Percentiles rank a stretch among this genome's conserved stretches.
phyloP scores from a whole-genome alignment of 2,797 vertebrate genomes.

The Philypnodon macrostomus region DNA sequence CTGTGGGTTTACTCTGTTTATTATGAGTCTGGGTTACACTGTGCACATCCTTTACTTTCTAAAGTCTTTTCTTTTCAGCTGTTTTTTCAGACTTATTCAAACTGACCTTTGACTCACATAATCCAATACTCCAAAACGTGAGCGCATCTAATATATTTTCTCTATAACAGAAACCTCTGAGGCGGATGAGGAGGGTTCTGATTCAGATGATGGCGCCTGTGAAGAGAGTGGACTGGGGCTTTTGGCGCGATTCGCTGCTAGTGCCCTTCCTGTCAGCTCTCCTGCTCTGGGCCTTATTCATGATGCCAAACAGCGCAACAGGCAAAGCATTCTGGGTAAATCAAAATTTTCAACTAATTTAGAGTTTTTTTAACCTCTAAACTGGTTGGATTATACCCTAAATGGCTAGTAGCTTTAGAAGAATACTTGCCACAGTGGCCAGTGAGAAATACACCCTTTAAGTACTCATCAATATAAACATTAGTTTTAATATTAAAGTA shows the following conservation, averaged over 20 bases:
- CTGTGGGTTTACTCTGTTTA: constrained; percentile 18
- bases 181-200: constrained; percentile 76
- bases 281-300: constrained; percentile 82
- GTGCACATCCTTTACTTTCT: constrained; percentile 1
- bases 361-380: too few relatives aligned
- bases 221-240: constrained; percentile 94
- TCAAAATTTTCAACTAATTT: not conserved
- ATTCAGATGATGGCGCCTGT: constrained; percentile 62
- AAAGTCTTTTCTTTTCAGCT: too few relatives aligned
- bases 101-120: too few relatives aligned
- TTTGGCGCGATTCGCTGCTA: constrained; percentile 91
- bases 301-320: constrained; percentile 86
- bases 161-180: constrained; percentile 74
- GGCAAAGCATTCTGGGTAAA: constrained; percentile 90
- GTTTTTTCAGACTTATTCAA: too few relatives aligned
- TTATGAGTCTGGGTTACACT: constrained; percentile 5
- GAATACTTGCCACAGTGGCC: too few relatives aligned
- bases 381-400: too few relatives aligned
- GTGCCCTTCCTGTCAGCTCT: constrained; percentile 83
- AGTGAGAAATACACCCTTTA: too few relatives aligned
- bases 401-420: too few relatives aligned
- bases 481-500: too few relatives aligned
- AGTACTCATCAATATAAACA: too few relatives aligned
- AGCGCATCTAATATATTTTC: too few relatives aligned
- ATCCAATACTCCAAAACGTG: too few relatives aligned